Conservation (phyloP, 2,113 vertebrate species). For the Aspidoscelis tigris region DNA sequence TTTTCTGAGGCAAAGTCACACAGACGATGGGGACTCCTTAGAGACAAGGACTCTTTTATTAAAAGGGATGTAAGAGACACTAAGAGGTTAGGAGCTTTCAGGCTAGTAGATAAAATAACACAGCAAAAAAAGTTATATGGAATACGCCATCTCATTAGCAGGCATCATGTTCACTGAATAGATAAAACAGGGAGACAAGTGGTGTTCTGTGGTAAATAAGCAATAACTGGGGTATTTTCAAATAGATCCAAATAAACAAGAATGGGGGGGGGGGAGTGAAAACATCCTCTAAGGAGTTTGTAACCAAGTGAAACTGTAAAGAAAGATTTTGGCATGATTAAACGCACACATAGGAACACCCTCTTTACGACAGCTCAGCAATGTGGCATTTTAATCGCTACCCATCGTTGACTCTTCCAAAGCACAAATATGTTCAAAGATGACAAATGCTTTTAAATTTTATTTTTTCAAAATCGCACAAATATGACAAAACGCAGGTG, state of each 20-base stretch:
- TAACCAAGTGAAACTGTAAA: slow-evolving; percentile 35
- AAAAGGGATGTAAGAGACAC: slow-evolving; percentile 64
- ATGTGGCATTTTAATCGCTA: slow-evolving; percentile 15
- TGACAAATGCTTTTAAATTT: neutral
- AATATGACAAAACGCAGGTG: slow-evolving; percentile 2
- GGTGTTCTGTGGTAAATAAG: slow-evolving; percentile 61
- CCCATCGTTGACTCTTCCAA: slow-evolving; percentile 16
- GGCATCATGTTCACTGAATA: slow-evolving; percentile 55
- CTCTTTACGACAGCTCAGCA: slow-evolving; percentile 17
- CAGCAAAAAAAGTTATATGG: slow-evolving; percentile 50
- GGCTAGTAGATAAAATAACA: slow-evolving; percentile 74
- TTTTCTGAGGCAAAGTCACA: slow-evolving; percentile 56
- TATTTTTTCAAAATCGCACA: neutral
- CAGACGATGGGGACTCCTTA: slow-evolving; percentile 64
- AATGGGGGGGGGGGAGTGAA: slow-evolving; percentile 6
- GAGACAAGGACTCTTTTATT: slow-evolving; percentile 66
- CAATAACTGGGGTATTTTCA: slow-evolving; percentile 55
- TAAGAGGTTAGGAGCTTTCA: slow-evolving; percentile 67
- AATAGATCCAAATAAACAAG: slow-evolving; percentile 52
- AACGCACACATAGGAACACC: neutral
- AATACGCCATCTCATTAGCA: slow-evolving; percentile 61
- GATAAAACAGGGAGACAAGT: slow-evolving; percentile 63
- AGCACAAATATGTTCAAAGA: slow-evolving; percentile 9
- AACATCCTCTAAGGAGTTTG: slow-evolving; percentile 30
- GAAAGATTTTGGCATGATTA: slow-evolving; percentile 36